Conservation (phyloP, 2,888 invertebrate genomes). For the Drosophila villosipedis region DNA sequence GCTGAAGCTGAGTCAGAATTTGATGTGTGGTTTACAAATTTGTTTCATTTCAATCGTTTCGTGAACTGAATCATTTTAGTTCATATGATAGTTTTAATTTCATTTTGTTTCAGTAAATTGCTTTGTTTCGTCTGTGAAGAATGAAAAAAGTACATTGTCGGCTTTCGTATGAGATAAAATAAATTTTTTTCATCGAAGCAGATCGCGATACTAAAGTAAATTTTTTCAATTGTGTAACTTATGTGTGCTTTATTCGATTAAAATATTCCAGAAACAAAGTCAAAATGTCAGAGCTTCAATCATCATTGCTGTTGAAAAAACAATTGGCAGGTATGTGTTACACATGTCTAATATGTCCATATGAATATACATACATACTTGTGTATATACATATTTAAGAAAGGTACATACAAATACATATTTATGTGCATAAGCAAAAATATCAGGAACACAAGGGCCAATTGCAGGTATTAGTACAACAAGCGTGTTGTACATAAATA, state of each 20-base stretch:
- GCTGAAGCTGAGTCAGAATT: background rate
- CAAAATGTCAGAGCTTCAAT: slow-evolving; percentile 96
- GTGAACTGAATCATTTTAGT: slow-evolving; percentile 28
- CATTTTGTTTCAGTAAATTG: slow-evolving; percentile 36
- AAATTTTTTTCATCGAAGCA: slow-evolving; percentile 28
- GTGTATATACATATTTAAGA: background rate
- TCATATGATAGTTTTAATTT: slow-evolving; percentile 18
- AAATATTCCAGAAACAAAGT: slow-evolving; percentile 44
- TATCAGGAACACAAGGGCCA: background rate
- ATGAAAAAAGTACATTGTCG: slow-evolving; percentile 52
- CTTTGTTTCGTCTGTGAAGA: slow-evolving; percentile 48
- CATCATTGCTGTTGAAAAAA: slow-evolving; percentile 97
- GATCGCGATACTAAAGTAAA: slow-evolving; percentile 36
- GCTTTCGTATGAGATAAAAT: slow-evolving; percentile 29
- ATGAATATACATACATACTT: slow-evolving; percentile 13
- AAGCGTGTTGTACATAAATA: background rate
- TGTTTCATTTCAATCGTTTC: slow-evolving; percentile 22
- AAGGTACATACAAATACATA: slow-evolving; percentile 5
- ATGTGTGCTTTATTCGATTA: slow-evolving; percentile 32
- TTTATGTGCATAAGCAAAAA: background rate
- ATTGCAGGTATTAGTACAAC: background rate
- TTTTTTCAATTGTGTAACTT: slow-evolving; percentile 51
- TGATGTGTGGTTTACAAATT: background rate
- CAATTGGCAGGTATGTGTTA: slow-evolving; percentile 95
- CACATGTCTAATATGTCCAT: slow-evolving; percentile 17